phyloP scores from a whole-genome alignment of 2,113 vertebrate species.

The Chaetorhynchus papuensis region DNA sequence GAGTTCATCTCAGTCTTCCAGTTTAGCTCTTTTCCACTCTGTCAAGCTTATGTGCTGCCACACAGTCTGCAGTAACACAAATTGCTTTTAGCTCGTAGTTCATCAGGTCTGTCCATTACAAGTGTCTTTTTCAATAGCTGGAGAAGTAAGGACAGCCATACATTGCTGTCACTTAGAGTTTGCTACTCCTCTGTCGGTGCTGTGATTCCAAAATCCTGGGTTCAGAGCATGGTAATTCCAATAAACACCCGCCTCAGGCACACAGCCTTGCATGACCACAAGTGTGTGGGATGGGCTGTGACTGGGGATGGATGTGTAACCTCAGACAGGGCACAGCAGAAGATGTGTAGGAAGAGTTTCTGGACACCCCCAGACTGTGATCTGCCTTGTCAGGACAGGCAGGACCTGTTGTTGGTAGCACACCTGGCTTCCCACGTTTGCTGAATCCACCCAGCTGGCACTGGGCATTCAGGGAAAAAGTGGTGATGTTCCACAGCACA shows the following conservation, averaged over 20 bases:
- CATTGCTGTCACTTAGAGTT: not conserved
- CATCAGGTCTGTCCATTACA: not conserved
- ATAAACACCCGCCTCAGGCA: not conserved
- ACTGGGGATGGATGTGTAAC: not conserved
- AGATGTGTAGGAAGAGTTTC: not conserved
- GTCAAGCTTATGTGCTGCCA: not conserved
- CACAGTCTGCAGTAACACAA: not conserved
- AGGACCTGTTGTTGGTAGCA: not conserved
- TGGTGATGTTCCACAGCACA: not conserved
- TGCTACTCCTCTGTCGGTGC: not conserved
- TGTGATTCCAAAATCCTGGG: not conserved
- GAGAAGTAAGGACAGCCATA: not conserved
- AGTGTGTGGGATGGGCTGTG: not conserved
- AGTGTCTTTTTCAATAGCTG: not conserved
- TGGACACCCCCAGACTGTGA: not conserved
- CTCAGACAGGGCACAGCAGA: not conserved
- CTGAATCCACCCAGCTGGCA: not conserved
- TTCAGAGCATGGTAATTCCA: not conserved
- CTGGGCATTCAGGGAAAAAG: not conserved
- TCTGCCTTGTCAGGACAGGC: not conserved
- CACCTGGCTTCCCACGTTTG: not conserved
- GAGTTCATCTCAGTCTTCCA: not conserved
- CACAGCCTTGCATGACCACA: not conserved
- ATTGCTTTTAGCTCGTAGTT: not conserved
- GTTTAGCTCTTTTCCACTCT: not conserved